phyloP scores from a whole-genome alignment of 1,140 invertebrate species.

The Gonatopus flavifemur region DNA sequence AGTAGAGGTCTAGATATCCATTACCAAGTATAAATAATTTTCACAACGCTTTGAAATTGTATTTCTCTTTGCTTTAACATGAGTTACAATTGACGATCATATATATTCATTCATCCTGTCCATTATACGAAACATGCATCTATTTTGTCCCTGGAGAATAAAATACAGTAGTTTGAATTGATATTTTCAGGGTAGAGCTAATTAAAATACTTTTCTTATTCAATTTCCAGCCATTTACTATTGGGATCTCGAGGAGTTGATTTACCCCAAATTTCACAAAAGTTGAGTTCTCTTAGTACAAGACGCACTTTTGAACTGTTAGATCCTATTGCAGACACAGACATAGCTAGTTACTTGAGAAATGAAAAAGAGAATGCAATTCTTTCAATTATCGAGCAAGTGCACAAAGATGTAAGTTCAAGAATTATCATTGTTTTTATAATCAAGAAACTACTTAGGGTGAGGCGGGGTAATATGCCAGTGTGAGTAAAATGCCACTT shows the following conservation, averaged over 20 bases:
- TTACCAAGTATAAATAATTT: no score
- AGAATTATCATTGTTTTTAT: slow-evolving; percentile 9
- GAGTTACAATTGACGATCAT: no score
- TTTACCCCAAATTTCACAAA: slow-evolving; percentile 87
- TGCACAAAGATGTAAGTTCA: slow-evolving; percentile 75
- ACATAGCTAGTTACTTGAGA: slow-evolving; percentile 84
- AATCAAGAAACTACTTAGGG: no score
- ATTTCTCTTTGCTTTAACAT: no score
- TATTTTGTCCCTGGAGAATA: neutral
- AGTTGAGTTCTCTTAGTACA: slow-evolving; percentile 84
- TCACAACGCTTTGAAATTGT: no score
- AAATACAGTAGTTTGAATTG: neutral
- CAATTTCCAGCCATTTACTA: slow-evolving; percentile 80
- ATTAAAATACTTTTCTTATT: no score
- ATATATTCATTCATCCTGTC: no score
- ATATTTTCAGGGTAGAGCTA: neutral
- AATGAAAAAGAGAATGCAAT: slow-evolving; percentile 95
- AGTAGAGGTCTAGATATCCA: no score
- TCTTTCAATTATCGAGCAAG: slow-evolving; percentile 86
- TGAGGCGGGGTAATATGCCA: no score
- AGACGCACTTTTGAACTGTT: slow-evolving; percentile 84
- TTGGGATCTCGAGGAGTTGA: slow-evolving; percentile 91
- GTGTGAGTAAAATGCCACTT: no score
- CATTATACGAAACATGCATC: no score
- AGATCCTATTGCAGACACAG: slow-evolving; percentile 85